These are phyloP conservation scores for Scophthalmus maximus DNA, from an alignment of 2,113 vertebrate species.

Conservation along the genomic window DNA sequence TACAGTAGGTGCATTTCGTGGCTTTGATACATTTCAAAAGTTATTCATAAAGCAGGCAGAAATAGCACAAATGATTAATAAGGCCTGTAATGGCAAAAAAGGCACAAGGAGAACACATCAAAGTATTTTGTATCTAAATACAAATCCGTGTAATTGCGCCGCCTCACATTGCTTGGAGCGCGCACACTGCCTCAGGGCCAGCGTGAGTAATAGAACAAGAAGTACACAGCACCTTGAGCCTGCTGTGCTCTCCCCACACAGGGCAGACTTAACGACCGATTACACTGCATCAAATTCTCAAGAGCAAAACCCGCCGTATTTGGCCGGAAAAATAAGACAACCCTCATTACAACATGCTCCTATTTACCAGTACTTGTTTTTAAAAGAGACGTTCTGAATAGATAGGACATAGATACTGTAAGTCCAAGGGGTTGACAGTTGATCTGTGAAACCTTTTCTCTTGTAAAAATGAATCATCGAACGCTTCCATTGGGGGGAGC, in stretches of 20 bases:
- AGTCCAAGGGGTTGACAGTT: background rate
- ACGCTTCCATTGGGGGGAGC: background rate
- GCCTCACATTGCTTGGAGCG: slow-evolving; percentile 7
- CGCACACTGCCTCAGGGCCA: slow-evolving; percentile 28
- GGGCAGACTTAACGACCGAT: background rate
- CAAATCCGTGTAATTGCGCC: slow-evolving; percentile 50
- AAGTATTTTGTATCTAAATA: slow-evolving; percentile 48
- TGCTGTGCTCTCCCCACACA: background rate
- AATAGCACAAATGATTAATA: slow-evolving; percentile 46
- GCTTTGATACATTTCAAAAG: slow-evolving; percentile 55
- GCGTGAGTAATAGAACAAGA: background rate
- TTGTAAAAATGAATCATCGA: background rate
- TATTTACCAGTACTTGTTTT: background rate
- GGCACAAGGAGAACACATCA: slow-evolving; percentile 41
- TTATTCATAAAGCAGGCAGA: slow-evolving; percentile 46
- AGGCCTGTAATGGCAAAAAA: slow-evolving; percentile 21
- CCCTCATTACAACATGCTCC: background rate
- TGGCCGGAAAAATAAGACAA: background rate
- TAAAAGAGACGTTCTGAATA: background rate
- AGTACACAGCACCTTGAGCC: background rate
- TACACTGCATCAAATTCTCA: background rate
- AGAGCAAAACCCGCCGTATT: background rate
- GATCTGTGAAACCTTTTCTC: background rate
- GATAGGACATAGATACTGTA: background rate
- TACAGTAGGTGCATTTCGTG: slow-evolving; percentile 29